Conservation (phyloP, 2,113 vertebrate genomes). For the Recurvirostra avosetta region DNA sequence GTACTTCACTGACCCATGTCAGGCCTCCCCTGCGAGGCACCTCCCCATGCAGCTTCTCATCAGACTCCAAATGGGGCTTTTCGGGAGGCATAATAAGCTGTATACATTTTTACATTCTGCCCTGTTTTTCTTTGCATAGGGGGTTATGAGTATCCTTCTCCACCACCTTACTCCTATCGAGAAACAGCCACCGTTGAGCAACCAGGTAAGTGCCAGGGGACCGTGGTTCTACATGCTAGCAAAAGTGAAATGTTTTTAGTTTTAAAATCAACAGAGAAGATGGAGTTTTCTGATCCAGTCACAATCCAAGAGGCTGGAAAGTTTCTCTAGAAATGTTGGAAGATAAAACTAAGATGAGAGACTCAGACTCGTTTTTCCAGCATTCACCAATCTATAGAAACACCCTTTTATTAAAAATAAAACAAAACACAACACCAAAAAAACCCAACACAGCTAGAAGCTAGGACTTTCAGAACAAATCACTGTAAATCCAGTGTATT, state of each 20-base stretch:
- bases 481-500: neutral
- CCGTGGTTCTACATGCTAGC: rapidly evolving
- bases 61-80: rapidly evolving
- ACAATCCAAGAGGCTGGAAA: neutral
- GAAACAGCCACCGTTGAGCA: neutral
- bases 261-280: neutral
- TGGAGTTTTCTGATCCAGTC: neutral
- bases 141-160: conserved; percentile 11
- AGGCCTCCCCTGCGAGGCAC: neutral
- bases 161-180: conserved; percentile 47
- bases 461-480: neutral
- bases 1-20: neutral
- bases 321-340: neutral
- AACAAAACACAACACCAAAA: too few species aligned
- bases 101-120: rapidly evolving
- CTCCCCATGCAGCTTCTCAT: neutral
- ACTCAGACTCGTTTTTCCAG: neutral
- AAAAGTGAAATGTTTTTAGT: rapidly evolving
- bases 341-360: neutral
- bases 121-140: neutral
- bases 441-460: neutral
- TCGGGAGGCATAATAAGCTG: neutral
- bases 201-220: conserved; percentile 8
- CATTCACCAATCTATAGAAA: neutral
- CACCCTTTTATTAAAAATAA: neutral